Conservation (phyloP, 2,113 vertebrate species). For the Camelus dromedarius region DNA sequence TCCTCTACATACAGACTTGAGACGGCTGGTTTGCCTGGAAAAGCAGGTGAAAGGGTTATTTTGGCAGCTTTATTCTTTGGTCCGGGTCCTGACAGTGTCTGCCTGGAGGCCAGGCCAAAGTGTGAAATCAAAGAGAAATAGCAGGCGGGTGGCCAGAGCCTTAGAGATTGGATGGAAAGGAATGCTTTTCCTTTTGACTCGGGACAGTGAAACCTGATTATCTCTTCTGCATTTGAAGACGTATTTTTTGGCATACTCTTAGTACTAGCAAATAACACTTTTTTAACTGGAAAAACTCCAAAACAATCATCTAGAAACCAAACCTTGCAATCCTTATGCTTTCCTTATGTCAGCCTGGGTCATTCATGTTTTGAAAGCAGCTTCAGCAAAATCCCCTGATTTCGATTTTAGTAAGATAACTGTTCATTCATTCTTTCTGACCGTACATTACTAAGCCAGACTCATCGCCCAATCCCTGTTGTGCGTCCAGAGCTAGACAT, state of each 20-base stretch:
- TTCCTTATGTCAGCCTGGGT: conserved; percentile 65
- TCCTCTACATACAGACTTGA: neutral
- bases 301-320: conserved; percentile 76
- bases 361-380: conserved; percentile 73
- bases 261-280: conserved; percentile 66
- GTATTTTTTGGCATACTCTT: conserved; percentile 67
- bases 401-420: conserved; percentile 72
- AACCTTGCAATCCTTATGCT: conserved; percentile 59
- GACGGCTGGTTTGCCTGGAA: conserved; percentile 19
- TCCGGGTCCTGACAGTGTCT: neutral
- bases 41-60: neutral
- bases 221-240: conserved; percentile 62
- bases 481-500: neutral
- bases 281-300: conserved; percentile 75
- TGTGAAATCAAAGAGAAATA: conserved; percentile 48
- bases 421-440: conserved; percentile 68
- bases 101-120: conserved; percentile 23
- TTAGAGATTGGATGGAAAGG: neutral
- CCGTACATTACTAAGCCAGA: neutral
- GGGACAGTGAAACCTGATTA: conserved; percentile 49
- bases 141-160: conserved; percentile 57
- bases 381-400: conserved; percentile 75
- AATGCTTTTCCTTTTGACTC: conserved; percentile 41
- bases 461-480: neutral
- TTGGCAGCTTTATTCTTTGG: neutral